A percentile compares a stretch with the other conserved stretches of the same genome.
Conservation (phyloP, 2,888 invertebrate species). For the Agrotis ipsilon region DNA sequence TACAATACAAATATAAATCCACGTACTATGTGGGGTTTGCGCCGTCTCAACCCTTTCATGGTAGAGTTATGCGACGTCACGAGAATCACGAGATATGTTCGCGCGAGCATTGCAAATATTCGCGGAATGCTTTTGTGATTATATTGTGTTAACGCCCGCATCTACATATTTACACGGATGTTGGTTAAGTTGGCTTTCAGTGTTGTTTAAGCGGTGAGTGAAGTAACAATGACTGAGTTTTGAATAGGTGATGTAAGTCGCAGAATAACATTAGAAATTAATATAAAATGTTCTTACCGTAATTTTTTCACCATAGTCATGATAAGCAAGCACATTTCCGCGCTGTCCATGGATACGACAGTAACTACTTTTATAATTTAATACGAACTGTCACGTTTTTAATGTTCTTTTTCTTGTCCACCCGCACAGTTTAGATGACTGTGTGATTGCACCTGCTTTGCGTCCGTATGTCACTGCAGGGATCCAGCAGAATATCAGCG, state of each 20-base stretch:
- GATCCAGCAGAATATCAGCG: too few relatives aligned
- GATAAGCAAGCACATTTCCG: too few relatives aligned
- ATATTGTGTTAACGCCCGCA: conserved; percentile 45
- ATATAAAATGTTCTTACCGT: too few relatives aligned
- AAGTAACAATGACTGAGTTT: background rate
- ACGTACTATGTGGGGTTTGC: conserved; percentile 3
- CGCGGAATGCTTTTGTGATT: conserved; percentile 59
- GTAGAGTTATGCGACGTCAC: conserved; percentile 45
- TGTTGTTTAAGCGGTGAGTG: background rate
- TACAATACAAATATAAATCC: conserved; percentile 20
- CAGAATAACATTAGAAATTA: too few relatives aligned
- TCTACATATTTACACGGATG: conserved; percentile 17
- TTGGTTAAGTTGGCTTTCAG: conserved; percentile 8
- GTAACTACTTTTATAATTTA: too few relatives aligned
- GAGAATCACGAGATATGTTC: conserved; percentile 43
- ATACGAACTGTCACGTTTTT: too few relatives aligned
- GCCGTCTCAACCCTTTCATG: conserved; percentile 39
- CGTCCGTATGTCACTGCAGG: too few relatives aligned
- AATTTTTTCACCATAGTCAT: too few relatives aligned
- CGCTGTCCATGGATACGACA: too few relatives aligned
- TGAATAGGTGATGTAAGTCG: background rate
- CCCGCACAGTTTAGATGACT: too few relatives aligned
- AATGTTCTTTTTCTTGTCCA: too few relatives aligned
- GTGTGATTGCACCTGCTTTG: too few relatives aligned
- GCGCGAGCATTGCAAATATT: conserved; percentile 47